A percentile compares a stretch with the other conserved stretches of the same genome.
Conservation (phyloP, 1,140 invertebrate species). For the Brachionus calyciflorus region DNA sequence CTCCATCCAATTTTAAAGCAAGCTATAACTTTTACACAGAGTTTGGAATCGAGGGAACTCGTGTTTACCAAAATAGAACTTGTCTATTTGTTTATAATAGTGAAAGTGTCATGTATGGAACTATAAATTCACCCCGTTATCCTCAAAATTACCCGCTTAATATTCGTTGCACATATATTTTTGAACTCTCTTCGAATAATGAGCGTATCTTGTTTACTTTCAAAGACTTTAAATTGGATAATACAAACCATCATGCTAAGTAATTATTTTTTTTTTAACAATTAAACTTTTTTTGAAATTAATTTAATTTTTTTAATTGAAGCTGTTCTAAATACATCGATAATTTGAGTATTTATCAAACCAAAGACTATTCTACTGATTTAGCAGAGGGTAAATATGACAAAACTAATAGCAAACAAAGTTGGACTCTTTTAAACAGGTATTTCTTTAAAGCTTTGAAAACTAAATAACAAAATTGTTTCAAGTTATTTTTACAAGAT, state of each 20-base stretch:
- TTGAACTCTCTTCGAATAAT: conserved; percentile 57
- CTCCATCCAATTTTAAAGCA: conserved; percentile 27
- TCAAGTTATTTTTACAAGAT: not conserved
- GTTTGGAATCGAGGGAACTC: conserved; percentile 38
- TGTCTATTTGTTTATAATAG: conserved; percentile 88
- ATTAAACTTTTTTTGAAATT: not conserved
- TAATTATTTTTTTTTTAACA: not conserved
- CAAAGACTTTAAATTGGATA: conserved; percentile 75
- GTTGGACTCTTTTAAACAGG: conserved; percentile 21
- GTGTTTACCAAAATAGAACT: conserved; percentile 29
- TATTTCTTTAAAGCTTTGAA: not conserved
- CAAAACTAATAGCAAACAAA: not conserved
- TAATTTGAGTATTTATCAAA: conserved; percentile 19
- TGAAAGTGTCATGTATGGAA: conserved; percentile 76
- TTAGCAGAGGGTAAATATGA: not conserved
- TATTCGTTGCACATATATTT: conserved; percentile 86
- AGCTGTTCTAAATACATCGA: conserved; percentile 5
- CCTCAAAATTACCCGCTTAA: conserved; percentile 89
- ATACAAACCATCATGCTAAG: not conserved
- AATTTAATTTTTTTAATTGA: not conserved
- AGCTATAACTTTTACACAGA: conserved; percentile 27
- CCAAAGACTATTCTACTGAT: not conserved
- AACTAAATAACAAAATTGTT: not conserved
- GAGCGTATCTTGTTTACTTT: conserved; percentile 88
- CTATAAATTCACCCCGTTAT: conserved; percentile 91